Percentiles rank a stretch among this genome's conserved stretches.
Conservation (phyloP, 2,888 invertebrate genomes). For the Andrena bicolor region DNA sequence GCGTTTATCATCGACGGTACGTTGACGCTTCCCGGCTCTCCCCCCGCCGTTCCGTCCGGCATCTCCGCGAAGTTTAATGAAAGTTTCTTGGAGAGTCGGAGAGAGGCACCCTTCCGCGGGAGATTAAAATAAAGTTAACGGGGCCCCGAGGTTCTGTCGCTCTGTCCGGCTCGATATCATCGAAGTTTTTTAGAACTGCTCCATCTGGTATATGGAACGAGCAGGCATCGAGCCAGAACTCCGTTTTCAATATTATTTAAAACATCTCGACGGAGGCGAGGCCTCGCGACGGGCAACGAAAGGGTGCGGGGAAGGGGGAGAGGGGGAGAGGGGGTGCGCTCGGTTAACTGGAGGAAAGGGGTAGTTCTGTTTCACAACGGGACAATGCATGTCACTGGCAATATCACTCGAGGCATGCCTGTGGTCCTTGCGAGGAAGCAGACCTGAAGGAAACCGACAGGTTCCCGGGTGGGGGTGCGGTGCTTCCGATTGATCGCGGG, state of each 20-base stretch:
- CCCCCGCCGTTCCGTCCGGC: neutral
- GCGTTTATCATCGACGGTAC: neutral
- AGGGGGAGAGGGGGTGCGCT: neutral
- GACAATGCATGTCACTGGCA: constrained; percentile 80
- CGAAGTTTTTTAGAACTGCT: constrained; percentile 62
- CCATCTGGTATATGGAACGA: constrained; percentile 70
- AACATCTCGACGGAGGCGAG: constrained; percentile 66
- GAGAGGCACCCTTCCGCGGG: neutral
- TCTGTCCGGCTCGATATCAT: constrained; percentile 49
- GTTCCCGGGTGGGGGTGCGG: neutral
- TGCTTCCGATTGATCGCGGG: constrained; percentile 66
- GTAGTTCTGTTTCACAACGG: constrained; percentile 74
- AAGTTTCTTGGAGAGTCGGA: constrained; percentile 25
- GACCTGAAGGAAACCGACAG: constrained; percentile 21
- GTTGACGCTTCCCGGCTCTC: neutral
- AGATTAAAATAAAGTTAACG: constrained; percentile 58
- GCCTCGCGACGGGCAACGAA: constrained; percentile 7
- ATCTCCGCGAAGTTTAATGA: constrained; percentile 40
- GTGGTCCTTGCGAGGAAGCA: constrained; percentile 66
- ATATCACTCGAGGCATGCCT: constrained; percentile 78
- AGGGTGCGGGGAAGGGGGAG: too few relatives aligned
- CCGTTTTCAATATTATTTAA: constrained; percentile 82
- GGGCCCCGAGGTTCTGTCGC: constrained; percentile 40
- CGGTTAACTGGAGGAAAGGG: constrained; percentile 72
- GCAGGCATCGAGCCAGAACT: constrained; percentile 78